Conservation (phyloP, 2,113 vertebrate species). For the Leptodactylus fuscus region DNA sequence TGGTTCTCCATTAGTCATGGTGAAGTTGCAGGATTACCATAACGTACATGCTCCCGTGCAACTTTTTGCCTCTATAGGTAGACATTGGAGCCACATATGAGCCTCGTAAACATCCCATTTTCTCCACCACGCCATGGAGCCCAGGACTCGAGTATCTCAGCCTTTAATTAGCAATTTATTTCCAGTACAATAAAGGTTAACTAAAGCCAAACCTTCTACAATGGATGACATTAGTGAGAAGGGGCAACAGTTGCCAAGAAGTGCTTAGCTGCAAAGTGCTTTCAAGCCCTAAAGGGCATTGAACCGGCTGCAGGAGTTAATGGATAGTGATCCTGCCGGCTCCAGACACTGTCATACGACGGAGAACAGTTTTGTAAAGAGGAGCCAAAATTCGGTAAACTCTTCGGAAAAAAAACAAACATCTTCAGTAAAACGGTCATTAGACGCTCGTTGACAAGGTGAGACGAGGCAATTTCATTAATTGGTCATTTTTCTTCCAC, state of each 20-base stretch:
- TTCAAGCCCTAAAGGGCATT: slow-evolving; percentile 41
- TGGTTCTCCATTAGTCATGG: no score
- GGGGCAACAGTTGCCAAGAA: slow-evolving; percentile 35
- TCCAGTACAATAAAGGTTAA: slow-evolving; percentile 20
- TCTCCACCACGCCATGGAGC: no score
- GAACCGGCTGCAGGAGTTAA: slow-evolving; percentile 29
- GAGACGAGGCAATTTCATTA: slow-evolving; percentile 21
- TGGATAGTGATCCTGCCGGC: slow-evolving; percentile 20
- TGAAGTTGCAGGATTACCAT: no score
- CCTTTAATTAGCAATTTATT: background rate
- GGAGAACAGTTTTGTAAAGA: background rate
- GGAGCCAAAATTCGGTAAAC: slow-evolving; percentile 25
- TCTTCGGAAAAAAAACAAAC: background rate
- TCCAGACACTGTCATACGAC: slow-evolving; percentile 26
- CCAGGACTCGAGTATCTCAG: background rate
- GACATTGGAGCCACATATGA: no score
- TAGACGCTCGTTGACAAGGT: slow-evolving; percentile 22
- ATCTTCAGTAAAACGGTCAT: slow-evolving; percentile 8
- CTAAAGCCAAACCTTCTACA: background rate
- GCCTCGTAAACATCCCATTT: no score
- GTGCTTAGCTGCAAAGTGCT: slow-evolving; percentile 24
- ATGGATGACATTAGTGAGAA: slow-evolving; percentile 28
- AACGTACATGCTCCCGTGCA: no score
- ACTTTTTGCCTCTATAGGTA: no score
- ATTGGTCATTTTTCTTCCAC: background rate